Evolutionary conservation across 1,140 invertebrate species (phyloP).

Genomic region (Megathymus violae): DNA sequence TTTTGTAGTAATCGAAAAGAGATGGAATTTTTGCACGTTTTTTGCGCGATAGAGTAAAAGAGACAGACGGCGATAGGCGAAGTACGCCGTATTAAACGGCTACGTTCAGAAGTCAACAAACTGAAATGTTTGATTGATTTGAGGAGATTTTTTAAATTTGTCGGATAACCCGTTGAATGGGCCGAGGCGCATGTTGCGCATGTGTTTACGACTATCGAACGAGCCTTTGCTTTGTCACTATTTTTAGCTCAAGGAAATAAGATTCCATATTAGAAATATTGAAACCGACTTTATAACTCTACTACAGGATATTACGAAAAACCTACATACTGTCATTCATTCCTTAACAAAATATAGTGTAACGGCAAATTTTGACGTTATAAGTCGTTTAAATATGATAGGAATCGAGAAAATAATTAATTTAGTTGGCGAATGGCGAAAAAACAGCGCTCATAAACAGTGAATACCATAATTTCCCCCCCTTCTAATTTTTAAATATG

Average conservation of each 20-base stretch:
- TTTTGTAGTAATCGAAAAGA: conserved; percentile 40
- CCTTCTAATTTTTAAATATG: too few relatives aligned
- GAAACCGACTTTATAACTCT: too few relatives aligned
- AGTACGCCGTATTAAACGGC: conserved; percentile 44
- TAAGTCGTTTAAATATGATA: too few relatives aligned
- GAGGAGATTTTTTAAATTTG: conserved; percentile 44
- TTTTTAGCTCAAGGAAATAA: conserved; percentile 62
- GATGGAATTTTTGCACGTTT: conserved; percentile 42
- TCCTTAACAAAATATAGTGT: too few relatives aligned
- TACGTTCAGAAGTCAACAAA: conserved; percentile 42
- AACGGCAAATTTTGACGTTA: too few relatives aligned
- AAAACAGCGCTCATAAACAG: too few relatives aligned
- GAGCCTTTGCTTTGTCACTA: conserved; percentile 64
- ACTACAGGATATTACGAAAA: too few relatives aligned
- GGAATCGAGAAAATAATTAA: too few relatives aligned
- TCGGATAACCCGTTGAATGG: conserved; percentile 40
- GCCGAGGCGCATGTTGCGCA: conserved; percentile 63
- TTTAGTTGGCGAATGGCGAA: too few relatives aligned
- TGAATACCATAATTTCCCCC: too few relatives aligned
- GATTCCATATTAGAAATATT: conserved; percentile 28
- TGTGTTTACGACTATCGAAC: conserved; percentile 78
- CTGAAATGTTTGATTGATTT: conserved; percentile 13
- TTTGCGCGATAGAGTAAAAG: conserved; percentile 30
- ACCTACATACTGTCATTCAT: too few relatives aligned
- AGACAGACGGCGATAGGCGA: conserved; percentile 27